These are phyloP conservation scores for Drosophila stalkeri DNA, from an alignment of 2,888 invertebrate species.

Conservation along the genomic window DNA sequence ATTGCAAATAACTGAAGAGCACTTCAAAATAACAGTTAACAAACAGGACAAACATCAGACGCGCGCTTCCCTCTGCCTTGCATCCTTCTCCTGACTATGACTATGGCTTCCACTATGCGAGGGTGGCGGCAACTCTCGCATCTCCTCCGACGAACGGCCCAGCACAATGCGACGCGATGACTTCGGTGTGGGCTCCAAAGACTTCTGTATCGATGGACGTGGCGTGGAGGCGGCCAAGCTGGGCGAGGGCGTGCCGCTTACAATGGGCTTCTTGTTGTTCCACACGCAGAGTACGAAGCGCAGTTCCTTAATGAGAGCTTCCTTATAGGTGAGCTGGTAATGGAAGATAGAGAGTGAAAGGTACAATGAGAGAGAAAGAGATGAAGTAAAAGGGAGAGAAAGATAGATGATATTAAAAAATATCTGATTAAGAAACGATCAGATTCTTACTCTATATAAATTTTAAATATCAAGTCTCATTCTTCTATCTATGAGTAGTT, in stretches of 20 bases:
- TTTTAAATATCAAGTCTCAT: too few species aligned
- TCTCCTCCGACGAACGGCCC: constrained; percentile 64
- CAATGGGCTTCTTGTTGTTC: constrained; percentile 81
- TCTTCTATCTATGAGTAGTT: too few species aligned
- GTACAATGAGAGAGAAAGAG: not conserved
- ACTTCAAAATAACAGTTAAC: constrained; percentile 15
- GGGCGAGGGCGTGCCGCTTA: constrained; percentile 56
- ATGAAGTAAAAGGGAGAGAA: too few species aligned
- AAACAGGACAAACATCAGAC: constrained; percentile 30
- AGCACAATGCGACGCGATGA: constrained; percentile 58
- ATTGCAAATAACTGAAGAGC: constrained; percentile 36
- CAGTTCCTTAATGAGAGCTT: constrained; percentile 71
- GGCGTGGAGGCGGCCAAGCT: constrained; percentile 68
- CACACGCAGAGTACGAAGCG: constrained; percentile 77
- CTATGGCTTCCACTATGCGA: constrained; percentile 17
- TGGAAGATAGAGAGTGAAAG: too few species aligned
- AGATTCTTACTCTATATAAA: too few species aligned
- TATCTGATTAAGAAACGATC: too few species aligned
- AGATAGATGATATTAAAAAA: too few species aligned
- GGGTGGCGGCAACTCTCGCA: constrained; percentile 60
- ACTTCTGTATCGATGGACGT: constrained; percentile 65
- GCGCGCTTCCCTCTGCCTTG: constrained; percentile 34
- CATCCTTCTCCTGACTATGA: constrained; percentile 16
- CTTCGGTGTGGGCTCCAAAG: constrained; percentile 67
- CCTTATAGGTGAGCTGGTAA: constrained; percentile 64